These are phyloP conservation scores for Callosobruchus maculatus DNA, from an alignment of 2,888 invertebrate species.

Conservation along the genomic window DNA sequence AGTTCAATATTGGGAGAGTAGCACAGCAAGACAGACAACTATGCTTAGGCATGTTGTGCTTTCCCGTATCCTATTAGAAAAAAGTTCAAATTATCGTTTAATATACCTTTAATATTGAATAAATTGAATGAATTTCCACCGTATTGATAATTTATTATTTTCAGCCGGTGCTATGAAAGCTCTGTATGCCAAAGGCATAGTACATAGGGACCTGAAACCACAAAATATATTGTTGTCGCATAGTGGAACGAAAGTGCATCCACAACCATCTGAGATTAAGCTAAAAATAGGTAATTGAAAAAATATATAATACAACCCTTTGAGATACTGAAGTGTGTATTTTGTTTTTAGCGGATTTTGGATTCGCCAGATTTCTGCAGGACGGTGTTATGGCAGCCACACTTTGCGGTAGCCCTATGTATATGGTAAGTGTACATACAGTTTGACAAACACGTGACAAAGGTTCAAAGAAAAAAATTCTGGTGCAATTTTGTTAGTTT, in stretches of 20 bases:
- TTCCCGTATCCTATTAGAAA: too few species aligned
- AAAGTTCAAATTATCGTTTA: too few species aligned
- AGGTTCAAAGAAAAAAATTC: too few species aligned
- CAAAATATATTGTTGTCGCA: slow-evolving; percentile 97
- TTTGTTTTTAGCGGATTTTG: slow-evolving; percentile 84
- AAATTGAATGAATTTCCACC: too few species aligned
- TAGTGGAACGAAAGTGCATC: slow-evolving; percentile 62
- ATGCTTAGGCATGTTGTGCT: too few species aligned
- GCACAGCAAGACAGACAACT: too few species aligned
- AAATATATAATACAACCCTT: neutral
- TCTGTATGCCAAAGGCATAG: slow-evolving; percentile 94
- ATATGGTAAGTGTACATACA: slow-evolving; percentile 79
- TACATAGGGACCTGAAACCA: slow-evolving; percentile 98
- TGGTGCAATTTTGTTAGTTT: too few species aligned
- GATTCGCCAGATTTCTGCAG: slow-evolving; percentile 96
- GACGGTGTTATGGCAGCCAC: slow-evolving; percentile 99
- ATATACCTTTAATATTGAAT: too few species aligned
- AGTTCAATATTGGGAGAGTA: too few species aligned
- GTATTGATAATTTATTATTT: slow-evolving; percentile 27
- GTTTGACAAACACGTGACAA: neutral
- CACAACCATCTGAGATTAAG: slow-evolving; percentile 79
- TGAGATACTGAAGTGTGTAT: neutral
- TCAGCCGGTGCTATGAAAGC: slow-evolving; percentile 96
- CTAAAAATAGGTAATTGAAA: slow-evolving; percentile 82
- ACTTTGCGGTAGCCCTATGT: slow-evolving; percentile 99